These are phyloP conservation scores for Acrocephalus scirpaceus DNA, from an alignment of 2,797 vertebrate species.

Conservation along the genomic window DNA sequence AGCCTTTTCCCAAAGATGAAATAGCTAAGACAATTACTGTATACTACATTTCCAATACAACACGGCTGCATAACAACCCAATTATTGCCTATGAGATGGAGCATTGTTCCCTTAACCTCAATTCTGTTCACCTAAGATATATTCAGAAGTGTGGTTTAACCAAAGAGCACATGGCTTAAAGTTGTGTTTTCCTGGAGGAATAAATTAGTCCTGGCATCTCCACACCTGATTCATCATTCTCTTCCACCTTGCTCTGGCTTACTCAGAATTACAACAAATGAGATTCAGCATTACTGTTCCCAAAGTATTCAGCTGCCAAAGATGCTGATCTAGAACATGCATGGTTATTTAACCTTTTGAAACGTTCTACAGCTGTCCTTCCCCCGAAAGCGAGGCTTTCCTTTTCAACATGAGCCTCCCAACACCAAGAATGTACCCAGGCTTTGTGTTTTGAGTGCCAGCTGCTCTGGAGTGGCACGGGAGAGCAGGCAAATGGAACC, in stretches of 20 bases:
- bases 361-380: not conserved
- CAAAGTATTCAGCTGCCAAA: not conserved
- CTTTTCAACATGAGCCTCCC: not conserved
- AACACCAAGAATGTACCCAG: fast-evolving
- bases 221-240: not conserved
- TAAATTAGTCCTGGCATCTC: not conserved
- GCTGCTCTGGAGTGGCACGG: fast-evolving
- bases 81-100: fast-evolving
- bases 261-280: not conserved
- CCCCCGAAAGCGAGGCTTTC: not conserved
- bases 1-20: not conserved
- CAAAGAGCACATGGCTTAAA: not conserved
- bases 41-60: not conserved
- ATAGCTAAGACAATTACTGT: not conserved
- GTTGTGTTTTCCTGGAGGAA: not conserved
- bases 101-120: not conserved
- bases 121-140: not conserved
- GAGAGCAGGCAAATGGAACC: not conserved
- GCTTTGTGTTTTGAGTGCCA: not conserved
- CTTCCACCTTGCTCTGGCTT: not conserved
- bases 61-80: not conserved
- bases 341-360: not conserved
- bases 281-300: not conserved
- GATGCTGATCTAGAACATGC: not conserved
- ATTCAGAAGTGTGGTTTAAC: not conserved